Evolutionary conservation across 2,797 vertebrate species (phyloP).

Genomic region (Sphenodon punctatus): DNA sequence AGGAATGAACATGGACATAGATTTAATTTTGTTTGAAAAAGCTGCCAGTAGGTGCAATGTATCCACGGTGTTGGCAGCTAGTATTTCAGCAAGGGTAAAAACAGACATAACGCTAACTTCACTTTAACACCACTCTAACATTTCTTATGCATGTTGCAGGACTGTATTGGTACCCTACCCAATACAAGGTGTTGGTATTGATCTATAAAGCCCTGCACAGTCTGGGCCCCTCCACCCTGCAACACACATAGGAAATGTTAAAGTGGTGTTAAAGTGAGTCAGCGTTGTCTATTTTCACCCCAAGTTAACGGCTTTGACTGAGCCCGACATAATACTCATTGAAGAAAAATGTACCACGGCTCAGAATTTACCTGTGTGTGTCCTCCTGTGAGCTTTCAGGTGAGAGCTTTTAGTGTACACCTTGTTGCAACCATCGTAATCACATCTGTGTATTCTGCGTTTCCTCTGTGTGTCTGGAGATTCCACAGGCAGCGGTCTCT

Average conservation of each 20-base stretch:
- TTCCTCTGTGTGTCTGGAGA: constrained; percentile 94
- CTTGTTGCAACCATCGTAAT: constrained; percentile 95
- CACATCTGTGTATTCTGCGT: constrained; percentile 93
- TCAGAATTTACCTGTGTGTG: constrained; percentile 88
- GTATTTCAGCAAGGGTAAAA: neutral
- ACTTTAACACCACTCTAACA: no score
- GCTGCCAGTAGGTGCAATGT: neutral
- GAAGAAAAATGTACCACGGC: neutral
- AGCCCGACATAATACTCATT: neutral
- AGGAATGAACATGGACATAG: no score
- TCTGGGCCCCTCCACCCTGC: no score
- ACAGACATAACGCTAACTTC: no score
- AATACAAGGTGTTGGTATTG: no score
- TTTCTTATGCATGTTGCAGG: no score
- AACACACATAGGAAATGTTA: no score
- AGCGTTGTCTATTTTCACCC: no score
- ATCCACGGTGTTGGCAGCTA: neutral
- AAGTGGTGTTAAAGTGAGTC: no score
- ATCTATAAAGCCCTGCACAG: no score
- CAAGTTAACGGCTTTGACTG: no score
- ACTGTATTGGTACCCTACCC: no score
- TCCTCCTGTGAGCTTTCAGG: constrained; percentile 96
- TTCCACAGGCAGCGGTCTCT: constrained; percentile 88
- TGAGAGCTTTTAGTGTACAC: constrained; percentile 99
- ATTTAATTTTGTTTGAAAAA: neutral